Evolutionary conservation across 2,797 vertebrate species (phyloP).

Genomic region (Malacoctenus gilli): DNA sequence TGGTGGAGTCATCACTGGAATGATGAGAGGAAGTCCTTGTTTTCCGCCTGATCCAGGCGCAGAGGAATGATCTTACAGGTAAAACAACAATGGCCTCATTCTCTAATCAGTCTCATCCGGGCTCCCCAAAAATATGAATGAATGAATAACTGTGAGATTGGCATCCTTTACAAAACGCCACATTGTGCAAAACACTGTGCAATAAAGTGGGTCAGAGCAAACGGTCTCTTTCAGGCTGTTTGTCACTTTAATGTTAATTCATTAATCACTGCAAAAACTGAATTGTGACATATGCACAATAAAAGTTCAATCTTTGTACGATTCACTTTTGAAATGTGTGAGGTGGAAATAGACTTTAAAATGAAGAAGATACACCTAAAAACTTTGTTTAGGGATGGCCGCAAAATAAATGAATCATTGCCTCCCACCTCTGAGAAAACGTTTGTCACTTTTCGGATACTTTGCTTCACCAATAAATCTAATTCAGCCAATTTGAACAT

Average conservation of each 20-base stretch:
- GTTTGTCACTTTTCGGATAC: neutral
- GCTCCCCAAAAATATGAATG: constrained; percentile 53
- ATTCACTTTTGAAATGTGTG: no score
- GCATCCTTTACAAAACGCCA: constrained; percentile 18
- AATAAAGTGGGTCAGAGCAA: constrained; percentile 7
- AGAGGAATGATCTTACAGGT: constrained; percentile 34
- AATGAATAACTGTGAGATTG: constrained; percentile 46
- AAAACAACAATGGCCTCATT: constrained; percentile 63
- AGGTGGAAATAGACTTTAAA: no score
- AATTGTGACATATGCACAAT: no score
- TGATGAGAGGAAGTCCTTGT: constrained; percentile 52
- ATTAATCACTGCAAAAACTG: no score
- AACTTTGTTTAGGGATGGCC: no score
- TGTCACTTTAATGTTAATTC: no score
- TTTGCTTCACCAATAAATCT: no score
- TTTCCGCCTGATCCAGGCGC: constrained; percentile 48
- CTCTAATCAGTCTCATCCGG: constrained; percentile 68
- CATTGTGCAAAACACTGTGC: constrained; percentile 9
- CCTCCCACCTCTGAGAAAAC: no score
- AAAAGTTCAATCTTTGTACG: no score
- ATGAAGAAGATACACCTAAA: no score
- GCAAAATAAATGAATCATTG: no score
- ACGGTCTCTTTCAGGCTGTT: no score
- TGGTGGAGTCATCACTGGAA: constrained; percentile 63
- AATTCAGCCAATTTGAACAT: neutral